Conservation (phyloP, 2,888 invertebrate genomes). For the Cantharis lateralis region DNA sequence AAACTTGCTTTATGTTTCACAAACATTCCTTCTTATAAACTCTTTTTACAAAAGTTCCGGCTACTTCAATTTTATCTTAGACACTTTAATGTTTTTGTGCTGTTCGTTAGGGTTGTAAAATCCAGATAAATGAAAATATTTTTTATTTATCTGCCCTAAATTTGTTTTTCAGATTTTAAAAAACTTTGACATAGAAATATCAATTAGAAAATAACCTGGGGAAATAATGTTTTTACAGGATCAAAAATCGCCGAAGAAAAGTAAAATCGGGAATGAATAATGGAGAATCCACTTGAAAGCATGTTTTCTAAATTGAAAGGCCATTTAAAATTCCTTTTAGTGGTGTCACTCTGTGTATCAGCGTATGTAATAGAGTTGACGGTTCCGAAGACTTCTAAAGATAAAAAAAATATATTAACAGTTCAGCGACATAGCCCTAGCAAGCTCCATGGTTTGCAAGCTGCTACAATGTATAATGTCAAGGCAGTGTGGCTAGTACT, state of each 20-base stretch:
- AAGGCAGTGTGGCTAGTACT: too few relatives aligned
- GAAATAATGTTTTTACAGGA: too few relatives aligned
- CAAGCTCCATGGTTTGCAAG: too few relatives aligned
- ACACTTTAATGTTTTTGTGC: not conserved
- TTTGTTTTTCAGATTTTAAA: not conserved
- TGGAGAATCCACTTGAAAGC: not conserved
- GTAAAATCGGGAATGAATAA: not conserved
- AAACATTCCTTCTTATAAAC: not conserved
- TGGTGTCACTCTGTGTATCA: not conserved
- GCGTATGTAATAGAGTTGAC: not conserved
- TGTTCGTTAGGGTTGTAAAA: not conserved
- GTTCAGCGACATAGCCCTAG: too few relatives aligned
- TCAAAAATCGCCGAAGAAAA: too few relatives aligned
- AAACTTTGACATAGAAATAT: not conserved
- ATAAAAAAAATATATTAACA: not conserved
- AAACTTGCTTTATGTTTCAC: not conserved
- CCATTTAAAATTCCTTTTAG: not conserved
- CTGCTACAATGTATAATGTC: too few relatives aligned
- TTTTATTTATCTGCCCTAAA: not conserved
- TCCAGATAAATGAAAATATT: too few relatives aligned
- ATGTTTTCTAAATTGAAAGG: not conserved
- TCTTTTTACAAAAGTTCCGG: not conserved
- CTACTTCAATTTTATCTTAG: not conserved
- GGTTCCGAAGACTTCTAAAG: not conserved
- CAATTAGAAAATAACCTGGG: not conserved